These are phyloP conservation scores for Anguilla rostrata DNA, from an alignment of 2,113 vertebrate genomes.

Conservation along the genomic window DNA sequence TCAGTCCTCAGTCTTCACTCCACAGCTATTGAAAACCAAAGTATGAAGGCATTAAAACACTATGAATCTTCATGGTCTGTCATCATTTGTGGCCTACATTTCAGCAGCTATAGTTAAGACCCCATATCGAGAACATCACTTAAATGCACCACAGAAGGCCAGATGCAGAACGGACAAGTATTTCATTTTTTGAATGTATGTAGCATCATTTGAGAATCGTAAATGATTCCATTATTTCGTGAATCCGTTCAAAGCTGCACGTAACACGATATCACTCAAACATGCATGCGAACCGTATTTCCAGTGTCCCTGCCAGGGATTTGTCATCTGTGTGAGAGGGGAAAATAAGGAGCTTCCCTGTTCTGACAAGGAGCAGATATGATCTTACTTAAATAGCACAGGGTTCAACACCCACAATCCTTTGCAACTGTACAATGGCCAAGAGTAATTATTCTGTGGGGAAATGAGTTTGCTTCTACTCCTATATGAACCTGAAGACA, in stretches of 20 bases:
- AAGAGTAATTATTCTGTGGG: slow-evolving; percentile 12
- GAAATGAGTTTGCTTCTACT: slow-evolving; percentile 16
- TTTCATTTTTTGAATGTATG: no score
- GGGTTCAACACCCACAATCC: slow-evolving; percentile 18
- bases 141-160: background rate
- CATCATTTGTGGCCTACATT: background rate
- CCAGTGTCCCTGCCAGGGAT: background rate
- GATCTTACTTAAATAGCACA: slow-evolving; percentile 17
- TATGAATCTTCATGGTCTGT: background rate
- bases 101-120: background rate
- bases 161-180: no score
- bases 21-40: no score
- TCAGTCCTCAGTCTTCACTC: slow-evolving; percentile 18
- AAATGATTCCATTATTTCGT: background rate
- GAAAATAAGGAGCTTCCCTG: slow-evolving; percentile 17
- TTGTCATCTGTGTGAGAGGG: slow-evolving; percentile 27
- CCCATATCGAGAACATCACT: background rate
- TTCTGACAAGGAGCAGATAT: background rate
- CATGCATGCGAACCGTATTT: background rate
- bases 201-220: background rate
- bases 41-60: background rate
- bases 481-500: background rate
- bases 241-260: background rate
- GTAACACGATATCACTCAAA: background rate
- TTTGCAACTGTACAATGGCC: slow-evolving; percentile 8